Percentiles rank a stretch among this genome's conserved stretches.
Conservation (phyloP, 2,113 vertebrate genomes). For the Ochotona curzoniae region DNA sequence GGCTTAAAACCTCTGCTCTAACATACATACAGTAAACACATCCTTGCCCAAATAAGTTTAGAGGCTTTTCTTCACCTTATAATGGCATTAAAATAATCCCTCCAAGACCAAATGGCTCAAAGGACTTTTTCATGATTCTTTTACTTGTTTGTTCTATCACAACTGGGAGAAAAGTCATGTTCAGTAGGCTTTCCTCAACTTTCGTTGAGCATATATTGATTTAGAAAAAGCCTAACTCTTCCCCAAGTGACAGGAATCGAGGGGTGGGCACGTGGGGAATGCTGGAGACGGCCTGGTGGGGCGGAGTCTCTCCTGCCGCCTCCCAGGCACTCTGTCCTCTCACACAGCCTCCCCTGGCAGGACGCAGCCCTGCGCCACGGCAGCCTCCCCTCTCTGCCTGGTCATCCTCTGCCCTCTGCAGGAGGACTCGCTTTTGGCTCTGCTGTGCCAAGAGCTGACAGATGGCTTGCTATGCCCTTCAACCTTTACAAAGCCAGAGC, state of each 20-base stretch:
- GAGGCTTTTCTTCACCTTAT: background rate
- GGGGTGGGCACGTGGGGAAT: background rate
- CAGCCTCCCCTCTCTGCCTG: accelerated
- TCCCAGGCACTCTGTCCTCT: too few relatives aligned
- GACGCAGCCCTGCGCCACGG: too few relatives aligned
- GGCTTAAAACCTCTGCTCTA: background rate
- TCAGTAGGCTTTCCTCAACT: background rate
- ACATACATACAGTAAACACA: background rate
- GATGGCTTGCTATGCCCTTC: background rate
- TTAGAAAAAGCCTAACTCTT: background rate
- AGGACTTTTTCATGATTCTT: background rate
- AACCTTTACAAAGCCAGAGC: background rate
- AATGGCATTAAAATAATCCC: background rate
- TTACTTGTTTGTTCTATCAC: background rate
- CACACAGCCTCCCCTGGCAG: too few relatives aligned
- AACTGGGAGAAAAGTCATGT: background rate
- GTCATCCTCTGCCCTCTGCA: slow-evolving; percentile 60
- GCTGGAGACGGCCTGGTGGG: background rate
- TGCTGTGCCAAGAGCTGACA: background rate
- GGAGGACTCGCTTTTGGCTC: background rate
- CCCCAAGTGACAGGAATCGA: background rate
- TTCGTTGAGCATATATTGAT: background rate
- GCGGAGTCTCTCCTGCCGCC: too few relatives aligned
- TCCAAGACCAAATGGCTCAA: background rate
- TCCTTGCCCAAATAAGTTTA: background rate